A percentile compares a stretch with the other conserved stretches of the same genome.
phyloP scores from a whole-genome alignment of 2,888 invertebrate species.

The Cataglyphis livida region DNA sequence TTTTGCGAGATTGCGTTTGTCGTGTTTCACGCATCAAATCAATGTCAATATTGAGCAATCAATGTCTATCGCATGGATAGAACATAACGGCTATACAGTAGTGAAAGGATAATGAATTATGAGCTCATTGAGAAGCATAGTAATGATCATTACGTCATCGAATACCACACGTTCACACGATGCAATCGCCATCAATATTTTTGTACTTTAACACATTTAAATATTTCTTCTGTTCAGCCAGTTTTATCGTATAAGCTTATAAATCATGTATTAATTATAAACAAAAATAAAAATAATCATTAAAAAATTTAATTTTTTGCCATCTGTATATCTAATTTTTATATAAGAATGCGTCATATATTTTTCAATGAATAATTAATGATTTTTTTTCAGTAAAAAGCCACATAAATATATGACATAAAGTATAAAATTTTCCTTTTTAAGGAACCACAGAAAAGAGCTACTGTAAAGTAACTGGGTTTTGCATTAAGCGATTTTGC shows the following conservation, averaged over 20 bases:
- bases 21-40: slow-evolving; percentile 25
- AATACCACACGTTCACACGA: background rate
- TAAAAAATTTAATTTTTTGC: background rate
- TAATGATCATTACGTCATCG: slow-evolving; percentile 27
- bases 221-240: background rate
- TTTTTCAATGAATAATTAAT: background rate
- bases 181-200: background rate
- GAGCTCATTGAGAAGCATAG: slow-evolving; percentile 35
- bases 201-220: background rate
- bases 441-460: background rate
- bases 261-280: background rate
- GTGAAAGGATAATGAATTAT: slow-evolving; percentile 46
- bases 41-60: slow-evolving; percentile 44
- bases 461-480: background rate
- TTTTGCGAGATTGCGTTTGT: slow-evolving; percentile 20
- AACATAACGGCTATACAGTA: slow-evolving; percentile 28
- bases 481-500: background rate
- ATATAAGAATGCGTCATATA: background rate
- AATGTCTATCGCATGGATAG: slow-evolving; percentile 23
- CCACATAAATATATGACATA: background rate
- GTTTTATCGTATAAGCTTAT: background rate
- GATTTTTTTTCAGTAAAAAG: background rate
- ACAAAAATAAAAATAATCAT: background rate
- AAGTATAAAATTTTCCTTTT: background rate
- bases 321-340: background rate